Evolutionary conservation across 2,888 invertebrate genomes (phyloP), one percentile per base, ranked within the genome.

Genomic region (Pachydiplax longipennis): DNA sequence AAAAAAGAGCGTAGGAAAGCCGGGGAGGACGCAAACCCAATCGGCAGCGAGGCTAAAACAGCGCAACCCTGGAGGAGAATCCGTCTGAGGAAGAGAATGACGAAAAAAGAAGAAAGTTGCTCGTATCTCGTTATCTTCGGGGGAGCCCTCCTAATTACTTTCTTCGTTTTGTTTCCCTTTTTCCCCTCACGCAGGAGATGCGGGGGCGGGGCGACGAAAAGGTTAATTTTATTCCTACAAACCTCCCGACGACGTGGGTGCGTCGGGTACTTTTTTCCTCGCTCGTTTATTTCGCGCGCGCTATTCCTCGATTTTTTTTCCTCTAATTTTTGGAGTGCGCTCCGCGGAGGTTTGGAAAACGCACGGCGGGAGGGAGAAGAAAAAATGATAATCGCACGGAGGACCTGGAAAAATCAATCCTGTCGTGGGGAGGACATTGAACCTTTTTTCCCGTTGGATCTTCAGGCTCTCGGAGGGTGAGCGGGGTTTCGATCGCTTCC

Each of bases 41-140:
- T 53, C 53, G 53, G 18, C 53, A 18, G 18, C 18, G 18, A 18
- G 18, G 53, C 1, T 53, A 53, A 53, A 18, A 18, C 53, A 18
- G 53, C 53, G 83, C 5, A 15, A 15, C 53, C 31, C n/a, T 18
- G 61, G 37, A 65, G 37, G 40, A 12, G 35, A 53, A 25, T 58
- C 31, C n/a, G 58, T 37, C 5, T n/a, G 25, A 53, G 53, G 53
- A 53, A 53, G 3, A 53, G 53, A 53, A 53, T 37, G 22, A 40
- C 53, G 2, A 18, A 53, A 53, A 53, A 53, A 53, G 44, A 48
- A 8, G 35, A 61, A 61, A 87, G 53, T 61, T n/a, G 13, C 87
- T 61, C 58, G 61, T 58, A 61, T 61, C 87, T 87, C 87, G 61
- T 87, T 87, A 87, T 87, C 87, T 65, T 87, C 87, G 37, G 40